Base-by-base conservation (phyloP, 2,888 invertebrate genomes). In the Heliconius charithonia region DNA sequence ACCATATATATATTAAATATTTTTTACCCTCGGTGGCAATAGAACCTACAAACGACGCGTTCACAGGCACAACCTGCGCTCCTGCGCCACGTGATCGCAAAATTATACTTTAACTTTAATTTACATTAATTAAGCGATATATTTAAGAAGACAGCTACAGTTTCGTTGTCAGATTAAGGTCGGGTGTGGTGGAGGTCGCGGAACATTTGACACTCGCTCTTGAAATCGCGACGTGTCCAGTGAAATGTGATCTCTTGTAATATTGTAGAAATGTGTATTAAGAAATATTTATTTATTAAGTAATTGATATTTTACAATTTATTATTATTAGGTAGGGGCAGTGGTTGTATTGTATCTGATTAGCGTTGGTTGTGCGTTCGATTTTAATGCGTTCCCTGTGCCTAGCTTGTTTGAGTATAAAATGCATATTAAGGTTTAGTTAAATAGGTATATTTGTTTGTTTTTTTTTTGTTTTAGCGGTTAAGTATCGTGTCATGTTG, bases 91-190 rank as follows among this genome's bases (percentile, higher is more conserved):
- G 22, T 25, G 2, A 29, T 32, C n/a, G 3, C 25, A 37, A 37
- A 59, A 32, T 72, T 10, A 63, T 22, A 77, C 56, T 37, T 51
- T 32, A 66, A 75, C 71, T 78, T 66, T 80, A 77, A 32, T 32
- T 32, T 32, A 32, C 32, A 6, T 6, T 32, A 32, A 74, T 74
- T 74, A 74, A 74, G 65, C 45, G 16, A 45, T 69, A 69, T 65
- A 74, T 74, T 37, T 81, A 84, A 83, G 83, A 81, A 78, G 79
- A 81, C 80, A 79, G 82, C 79, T 81, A 82, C 75, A 79, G 82
- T 83, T 82, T 79, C 82, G 77, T 59, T 81, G 84, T 85, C 81
- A 81, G 81, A 81, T 83, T 84, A 83, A 85, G 85, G 85, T 85
- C 83, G 80, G 75, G 78, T 75, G 75, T 76, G 67, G 71, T 78